phyloP scores from a whole-genome alignment of 2,888 invertebrate species.

The Tetragnatha montana region DNA sequence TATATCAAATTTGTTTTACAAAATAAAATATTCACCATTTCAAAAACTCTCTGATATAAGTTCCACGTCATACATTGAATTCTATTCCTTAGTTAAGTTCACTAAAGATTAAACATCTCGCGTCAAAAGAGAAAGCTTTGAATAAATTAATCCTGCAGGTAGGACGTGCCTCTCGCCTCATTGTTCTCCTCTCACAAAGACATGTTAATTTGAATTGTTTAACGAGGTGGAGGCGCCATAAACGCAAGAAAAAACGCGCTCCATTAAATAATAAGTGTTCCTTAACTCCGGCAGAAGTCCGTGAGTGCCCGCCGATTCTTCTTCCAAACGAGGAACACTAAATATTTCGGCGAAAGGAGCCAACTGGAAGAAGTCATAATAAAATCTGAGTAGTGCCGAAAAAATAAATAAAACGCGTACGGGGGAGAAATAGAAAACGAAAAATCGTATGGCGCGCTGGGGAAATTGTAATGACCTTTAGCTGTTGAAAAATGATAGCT shows the following conservation, averaged over 20 bases:
- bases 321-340: constrained; percentile 24
- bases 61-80: too few relatives aligned
- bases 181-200: not conserved
- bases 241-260: not conserved
- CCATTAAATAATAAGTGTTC: constrained; percentile 18
- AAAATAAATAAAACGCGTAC: constrained; percentile 4
- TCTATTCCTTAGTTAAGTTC: too few relatives aligned
- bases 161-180: not conserved
- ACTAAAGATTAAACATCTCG: too few relatives aligned
- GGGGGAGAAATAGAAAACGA: constrained; percentile 29
- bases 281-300: constrained; percentile 2
- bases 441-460: constrained; percentile 40
- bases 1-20: too few relatives aligned
- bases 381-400: constrained; percentile 26
- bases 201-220: not conserved
- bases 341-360: constrained; percentile 26
- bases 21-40: too few relatives aligned
- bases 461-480: constrained; percentile 58
- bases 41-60: too few relatives aligned
- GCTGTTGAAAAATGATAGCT: constrained; percentile 54
- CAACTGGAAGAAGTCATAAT: constrained; percentile 30
- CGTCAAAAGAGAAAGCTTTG: too few relatives aligned
- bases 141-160: too few relatives aligned
- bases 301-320: not conserved
- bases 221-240: not conserved